Percentiles rank a stretch among this genome's conserved stretches.
Evolutionary conservation across 2,113 vertebrate genomes (phyloP).

Genomic region (Chroicocephalus ridibundus): DNA sequence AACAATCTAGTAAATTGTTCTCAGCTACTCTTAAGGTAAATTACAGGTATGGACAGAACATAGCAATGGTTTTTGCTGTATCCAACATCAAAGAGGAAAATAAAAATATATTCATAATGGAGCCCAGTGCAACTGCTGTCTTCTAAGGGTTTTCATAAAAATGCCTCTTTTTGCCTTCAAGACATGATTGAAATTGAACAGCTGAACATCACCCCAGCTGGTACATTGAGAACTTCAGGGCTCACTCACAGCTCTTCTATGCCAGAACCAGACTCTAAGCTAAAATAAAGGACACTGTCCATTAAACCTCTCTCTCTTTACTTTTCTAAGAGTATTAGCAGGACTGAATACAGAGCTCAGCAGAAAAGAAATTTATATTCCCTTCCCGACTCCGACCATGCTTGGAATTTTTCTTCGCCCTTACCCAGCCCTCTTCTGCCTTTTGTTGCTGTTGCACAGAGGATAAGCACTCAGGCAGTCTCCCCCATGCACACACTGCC

Average conservation of each 20-base stretch:
- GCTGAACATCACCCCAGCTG: not conserved
- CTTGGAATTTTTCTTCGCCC: not conserved
- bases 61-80: not conserved
- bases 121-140: not conserved
- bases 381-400: not conserved
- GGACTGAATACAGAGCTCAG: not conserved
- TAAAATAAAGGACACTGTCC: not conserved
- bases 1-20: not conserved
- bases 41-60: not conserved
- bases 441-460: not conserved
- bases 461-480: not conserved
- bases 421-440: not conserved
- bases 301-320: not conserved
- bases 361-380: not conserved
- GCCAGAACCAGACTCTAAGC: not conserved
- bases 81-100: not conserved
- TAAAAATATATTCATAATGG: not conserved
- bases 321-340: not conserved
- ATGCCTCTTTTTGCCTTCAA: not conserved
- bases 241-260: not conserved
- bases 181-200: not conserved
- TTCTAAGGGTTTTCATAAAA: not conserved
- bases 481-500: not conserved
- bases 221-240: not conserved
- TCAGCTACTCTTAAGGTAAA: not conserved